These are phyloP conservation scores for Drosophila oshimai DNA, from an alignment of 1,140 invertebrate species.

Conservation along the genomic window DNA sequence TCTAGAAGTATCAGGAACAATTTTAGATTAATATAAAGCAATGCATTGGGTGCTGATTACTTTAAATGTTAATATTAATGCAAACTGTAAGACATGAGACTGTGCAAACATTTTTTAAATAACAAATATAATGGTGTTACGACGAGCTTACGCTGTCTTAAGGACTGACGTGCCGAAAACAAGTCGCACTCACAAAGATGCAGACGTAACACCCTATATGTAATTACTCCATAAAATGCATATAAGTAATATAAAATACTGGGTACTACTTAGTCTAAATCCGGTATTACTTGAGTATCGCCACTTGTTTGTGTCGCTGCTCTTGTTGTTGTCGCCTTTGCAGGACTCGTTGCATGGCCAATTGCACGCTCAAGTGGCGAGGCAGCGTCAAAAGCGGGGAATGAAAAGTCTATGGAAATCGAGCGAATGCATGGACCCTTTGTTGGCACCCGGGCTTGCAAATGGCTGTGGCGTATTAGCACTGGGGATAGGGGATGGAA, in stretches of 20 bases:
- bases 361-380: slow-evolving; percentile 63
- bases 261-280: neutral
- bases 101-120: too few relatives aligned
- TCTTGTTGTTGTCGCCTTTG: slow-evolving; percentile 24
- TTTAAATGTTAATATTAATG: too few relatives aligned
- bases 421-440: slow-evolving; percentile 23
- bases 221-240: too few relatives aligned
- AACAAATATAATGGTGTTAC: too few relatives aligned
- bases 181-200: too few relatives aligned
- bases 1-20: neutral
- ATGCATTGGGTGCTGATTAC: neutral
- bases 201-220: too few relatives aligned
- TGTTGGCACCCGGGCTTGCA: slow-evolving; percentile 22
- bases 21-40: neutral
- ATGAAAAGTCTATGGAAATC: slow-evolving; percentile 40
- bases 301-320: slow-evolving; percentile 14
- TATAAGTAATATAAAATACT: neutral
- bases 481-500: neutral
- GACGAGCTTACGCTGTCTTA: too few relatives aligned
- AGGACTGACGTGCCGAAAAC: too few relatives aligned
- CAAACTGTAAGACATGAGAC: too few relatives aligned
- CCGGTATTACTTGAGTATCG: too few relatives aligned
- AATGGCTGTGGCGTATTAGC: slow-evolving; percentile 29
- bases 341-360: slow-evolving; percentile 62
- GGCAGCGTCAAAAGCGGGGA: slow-evolving; percentile 39